These are phyloP conservation scores for Amphipyra tragopoginis DNA, from an alignment of 2,888 invertebrate genomes.

Conservation along the genomic window DNA sequence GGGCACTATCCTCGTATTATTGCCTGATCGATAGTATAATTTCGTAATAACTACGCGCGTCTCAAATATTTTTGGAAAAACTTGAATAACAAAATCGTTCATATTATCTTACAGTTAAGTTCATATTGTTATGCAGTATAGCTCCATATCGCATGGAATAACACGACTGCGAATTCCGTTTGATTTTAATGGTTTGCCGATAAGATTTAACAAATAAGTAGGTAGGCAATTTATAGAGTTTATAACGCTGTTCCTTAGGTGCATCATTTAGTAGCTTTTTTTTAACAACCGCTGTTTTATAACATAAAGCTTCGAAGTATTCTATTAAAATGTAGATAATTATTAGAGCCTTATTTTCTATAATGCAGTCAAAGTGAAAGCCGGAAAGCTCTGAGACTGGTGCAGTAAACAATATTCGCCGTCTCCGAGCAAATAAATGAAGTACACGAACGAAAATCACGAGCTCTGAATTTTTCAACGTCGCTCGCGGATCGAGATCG, in stretches of 20 bases:
- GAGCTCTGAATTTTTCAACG: slow-evolving; percentile 87
- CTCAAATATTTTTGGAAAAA: slow-evolving; percentile 73
- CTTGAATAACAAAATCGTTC: slow-evolving; percentile 52
- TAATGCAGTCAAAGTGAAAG: slow-evolving; percentile 70
- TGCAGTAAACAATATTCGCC: slow-evolving; percentile 80
- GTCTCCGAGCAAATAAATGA: slow-evolving; percentile 82
- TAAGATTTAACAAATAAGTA: slow-evolving; percentile 34
- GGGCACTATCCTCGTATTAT: slow-evolving; percentile 84
- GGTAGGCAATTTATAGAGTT: neutral
- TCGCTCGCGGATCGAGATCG: slow-evolving; percentile 79
- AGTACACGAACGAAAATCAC: slow-evolving; percentile 87
- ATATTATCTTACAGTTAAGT: slow-evolving; percentile 37
- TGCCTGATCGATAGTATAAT: slow-evolving; percentile 87
- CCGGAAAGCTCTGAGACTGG: slow-evolving; percentile 69
- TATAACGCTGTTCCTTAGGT: neutral
- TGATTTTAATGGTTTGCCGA: slow-evolving; percentile 25
- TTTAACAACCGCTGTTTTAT: neutral
- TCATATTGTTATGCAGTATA: slow-evolving; percentile 28
- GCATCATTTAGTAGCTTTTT: too few relatives aligned
- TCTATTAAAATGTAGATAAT: slow-evolving; percentile 21
- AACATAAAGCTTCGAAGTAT: slow-evolving; percentile 17
- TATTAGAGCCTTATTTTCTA: slow-evolving; percentile 47
- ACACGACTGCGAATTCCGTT: slow-evolving; percentile 18
- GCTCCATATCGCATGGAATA: slow-evolving; percentile 24
- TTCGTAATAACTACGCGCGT: slow-evolving; percentile 81